Evolutionary conservation across 2,888 invertebrate genomes (phyloP), one percentile per base, ranked within the genome.

Genomic region (Hedya salicella): DNA sequence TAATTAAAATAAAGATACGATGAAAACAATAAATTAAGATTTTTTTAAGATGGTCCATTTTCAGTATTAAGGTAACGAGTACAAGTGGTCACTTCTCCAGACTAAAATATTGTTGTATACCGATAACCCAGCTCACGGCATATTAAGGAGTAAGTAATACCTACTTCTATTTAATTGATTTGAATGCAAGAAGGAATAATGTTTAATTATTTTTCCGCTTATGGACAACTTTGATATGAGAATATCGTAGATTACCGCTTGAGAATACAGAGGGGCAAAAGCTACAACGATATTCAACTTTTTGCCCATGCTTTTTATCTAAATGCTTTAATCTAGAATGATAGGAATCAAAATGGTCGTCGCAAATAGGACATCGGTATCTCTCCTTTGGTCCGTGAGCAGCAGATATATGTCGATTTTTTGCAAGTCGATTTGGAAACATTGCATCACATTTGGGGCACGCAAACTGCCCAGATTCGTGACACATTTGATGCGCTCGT

Each of bases 361-460:
- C 77, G 65, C 88, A 89, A 8, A 85, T 68, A 0, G 87, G 88
- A 68, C 88, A 88, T 0, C 82, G 77, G 64, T 88, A 83, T 54
- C 83, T 77, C 30, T 83, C 74, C 56, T 85, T 86, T 0, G 77
- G 76, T 1, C 82, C 82, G 60, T 89, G 88, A 3, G 69, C 76
- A 0, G 69, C 44, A 3, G 72, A 73, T 9, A 80, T 63, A 63
- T 89, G 88, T 5, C 82, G 71, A 40, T 80, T 79, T 60, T 75
- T 83, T 1, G 78, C 73, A 6, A 73, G 76, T 5, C 78, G 75
- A 70, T 79, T 86, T 0, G 81, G 67, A 67, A 92, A 92, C 0
- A 87, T 76, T 11, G 79, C 75, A 48, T 83, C 82, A 71, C 93
- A 93, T 68, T 89, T 86, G 0, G 85, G 66, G 70, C 93, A 93